Conservation (phyloP, 2,888 invertebrate genomes). For the Acleris holmiana region DNA sequence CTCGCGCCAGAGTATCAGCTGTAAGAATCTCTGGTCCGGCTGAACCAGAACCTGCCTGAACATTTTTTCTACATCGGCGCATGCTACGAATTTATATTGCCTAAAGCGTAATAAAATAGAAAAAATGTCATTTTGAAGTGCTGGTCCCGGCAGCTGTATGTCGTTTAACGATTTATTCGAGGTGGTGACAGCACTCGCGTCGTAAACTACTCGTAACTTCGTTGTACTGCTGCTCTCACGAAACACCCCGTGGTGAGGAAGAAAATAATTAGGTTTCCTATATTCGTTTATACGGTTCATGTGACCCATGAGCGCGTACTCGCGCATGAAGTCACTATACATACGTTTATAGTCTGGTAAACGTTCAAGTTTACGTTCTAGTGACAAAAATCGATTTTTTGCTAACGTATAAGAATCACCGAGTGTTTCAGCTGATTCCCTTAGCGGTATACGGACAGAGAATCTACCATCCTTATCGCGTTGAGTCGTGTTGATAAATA, state of each 20-base stretch:
- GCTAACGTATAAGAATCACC: conserved; percentile 23
- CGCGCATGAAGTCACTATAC: conserved; percentile 23
- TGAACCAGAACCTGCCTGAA: neutral
- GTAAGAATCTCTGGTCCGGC: neutral
- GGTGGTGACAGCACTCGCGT: neutral
- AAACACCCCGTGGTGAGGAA: neutral
- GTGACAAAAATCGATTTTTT: conserved; percentile 21
- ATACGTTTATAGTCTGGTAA: conserved; percentile 25
- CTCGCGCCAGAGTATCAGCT: conserved; percentile 9
- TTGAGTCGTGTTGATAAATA: conserved; percentile 31
- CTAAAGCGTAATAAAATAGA: conserved; percentile 36
- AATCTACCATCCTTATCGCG: conserved; percentile 32
- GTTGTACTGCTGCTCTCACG: neutral
- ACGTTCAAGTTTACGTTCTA: conserved; percentile 27
- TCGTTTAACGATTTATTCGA: conserved; percentile 20
- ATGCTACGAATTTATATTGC: conserved; percentile 28
- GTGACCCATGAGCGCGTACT: neutral
- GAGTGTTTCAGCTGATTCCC: conserved; percentile 11
- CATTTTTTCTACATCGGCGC: no score
- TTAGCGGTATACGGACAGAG: no score
- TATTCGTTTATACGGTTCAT: neutral
- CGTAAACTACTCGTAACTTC: neutral
- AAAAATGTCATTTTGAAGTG: neutral
- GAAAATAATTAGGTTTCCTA: neutral
- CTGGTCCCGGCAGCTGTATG: neutral